Percentiles rank a stretch among this genome's conserved stretches.
Evolutionary conservation across 2,888 invertebrate genomes (phyloP).

Genomic region (Lasioglossum lativentre): DNA sequence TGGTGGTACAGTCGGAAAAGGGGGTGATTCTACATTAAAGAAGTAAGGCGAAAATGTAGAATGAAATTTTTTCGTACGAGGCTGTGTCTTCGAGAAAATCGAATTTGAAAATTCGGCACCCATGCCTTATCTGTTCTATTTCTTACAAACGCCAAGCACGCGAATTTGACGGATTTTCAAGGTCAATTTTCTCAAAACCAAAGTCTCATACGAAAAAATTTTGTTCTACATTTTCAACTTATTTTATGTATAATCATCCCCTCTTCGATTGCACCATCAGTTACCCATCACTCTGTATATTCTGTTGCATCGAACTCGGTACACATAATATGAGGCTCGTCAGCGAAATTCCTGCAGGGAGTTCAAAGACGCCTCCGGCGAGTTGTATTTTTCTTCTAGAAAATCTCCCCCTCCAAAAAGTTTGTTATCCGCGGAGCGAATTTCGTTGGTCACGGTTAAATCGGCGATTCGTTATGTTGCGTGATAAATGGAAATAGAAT

Average conservation of each 20-base stretch:
- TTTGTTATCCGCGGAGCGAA: background rate
- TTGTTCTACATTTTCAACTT: background rate
- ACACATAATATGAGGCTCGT: too few relatives aligned
- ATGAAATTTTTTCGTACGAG: too few relatives aligned
- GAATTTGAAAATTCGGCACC: too few relatives aligned
- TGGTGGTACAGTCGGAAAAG: background rate
- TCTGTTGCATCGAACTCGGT: too few relatives aligned
- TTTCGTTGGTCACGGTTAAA: conserved; percentile 40
- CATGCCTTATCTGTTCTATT: too few relatives aligned
- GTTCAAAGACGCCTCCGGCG: background rate
- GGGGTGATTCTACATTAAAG: background rate
- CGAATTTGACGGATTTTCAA: background rate
- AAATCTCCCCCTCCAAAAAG: background rate
- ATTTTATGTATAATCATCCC: too few relatives aligned
- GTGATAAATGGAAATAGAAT: conserved; percentile 66
- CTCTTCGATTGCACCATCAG: too few relatives aligned
- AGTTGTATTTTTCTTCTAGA: background rate
- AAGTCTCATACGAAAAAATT: background rate
- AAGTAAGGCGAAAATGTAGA: too few relatives aligned
- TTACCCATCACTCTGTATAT: background rate
- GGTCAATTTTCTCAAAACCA: background rate
- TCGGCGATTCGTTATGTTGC: conserved; percentile 57
- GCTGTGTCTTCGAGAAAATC: too few relatives aligned
- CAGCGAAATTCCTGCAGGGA: too few relatives aligned
- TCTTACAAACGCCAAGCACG: too few relatives aligned